Conservation (phyloP, 1,140 invertebrate species). For the Proctacanthus coquilletti region DNA sequence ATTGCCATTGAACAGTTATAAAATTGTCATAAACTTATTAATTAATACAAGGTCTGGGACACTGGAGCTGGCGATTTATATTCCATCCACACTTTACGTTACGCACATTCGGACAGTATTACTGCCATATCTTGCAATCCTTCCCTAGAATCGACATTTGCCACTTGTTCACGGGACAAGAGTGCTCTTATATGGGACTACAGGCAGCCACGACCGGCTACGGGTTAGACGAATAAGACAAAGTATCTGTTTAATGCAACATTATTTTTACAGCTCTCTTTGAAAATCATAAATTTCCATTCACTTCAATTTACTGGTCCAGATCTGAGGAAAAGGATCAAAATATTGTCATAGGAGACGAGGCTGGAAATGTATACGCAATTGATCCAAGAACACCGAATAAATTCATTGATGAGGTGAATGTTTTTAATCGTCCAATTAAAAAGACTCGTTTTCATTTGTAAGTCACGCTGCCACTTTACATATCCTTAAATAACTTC, state of each 20-base stretch:
- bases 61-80: slow-evolving; percentile 7
- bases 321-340: background rate
- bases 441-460: no score
- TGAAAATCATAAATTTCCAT: slow-evolving; percentile 4
- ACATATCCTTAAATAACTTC: no score
- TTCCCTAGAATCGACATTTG: slow-evolving; percentile 4
- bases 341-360: slow-evolving; percentile 6
- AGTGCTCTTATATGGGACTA: slow-evolving; percentile 16
- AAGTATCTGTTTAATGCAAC: background rate
- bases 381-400: slow-evolving; percentile 7
- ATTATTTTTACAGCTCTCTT: slow-evolving; percentile 5
- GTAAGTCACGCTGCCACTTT: no score
- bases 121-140: slow-evolving; percentile 4
- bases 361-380: slow-evolving; percentile 5
- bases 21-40: background rate
- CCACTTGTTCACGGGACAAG: slow-evolving; percentile 20
- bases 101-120: slow-evolving; percentile 9
- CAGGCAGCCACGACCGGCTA: slow-evolving; percentile 10
- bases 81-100: slow-evolving; percentile 8
- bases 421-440: no score
- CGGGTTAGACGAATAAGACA: slow-evolving; percentile 2
- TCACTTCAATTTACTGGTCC: slow-evolving; percentile 7
- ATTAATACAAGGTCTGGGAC: slow-evolving; percentile 8
- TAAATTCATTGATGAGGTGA: slow-evolving; percentile 6
- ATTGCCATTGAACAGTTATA: background rate